Evolutionary conservation across 2,113 vertebrate species (phyloP), one percentile per base, ranked within the genome.

Genomic region (Gallinago paraguaiae): DNA sequence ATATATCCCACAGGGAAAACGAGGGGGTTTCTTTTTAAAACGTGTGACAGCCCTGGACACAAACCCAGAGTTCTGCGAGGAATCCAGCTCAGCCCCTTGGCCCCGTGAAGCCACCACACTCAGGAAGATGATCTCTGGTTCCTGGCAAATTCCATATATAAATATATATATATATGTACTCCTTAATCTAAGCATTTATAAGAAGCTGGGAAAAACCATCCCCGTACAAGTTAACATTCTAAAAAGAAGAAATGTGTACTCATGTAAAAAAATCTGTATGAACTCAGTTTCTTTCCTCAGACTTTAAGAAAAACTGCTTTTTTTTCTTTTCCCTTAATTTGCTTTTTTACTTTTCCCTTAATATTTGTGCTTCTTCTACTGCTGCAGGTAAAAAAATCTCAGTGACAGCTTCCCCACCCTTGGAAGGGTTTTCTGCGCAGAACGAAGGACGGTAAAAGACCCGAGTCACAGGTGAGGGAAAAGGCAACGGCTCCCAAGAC

Each of bases 1-100:
- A 17, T 17, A 10, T 4, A 48, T 17, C 24, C 28, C 35, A 6
- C n/a, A 0, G 7, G 56, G n/a, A 60, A 70, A 60, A 59, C 0
- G 4, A 33, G 24, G 51, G 37, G 65, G 48, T 39, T n/a, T 7
- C 2, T 48, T 68, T 30, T 9, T 2, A 30, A n/a, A 69, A 39
- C n/a, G 4, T 4, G 13, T 14, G 2, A 9, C 8, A 2, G 33
- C 64, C 31, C 68, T 17, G 39, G 19, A 11, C 30, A 28, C 39
- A 27, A 50, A 6, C 27, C 10, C 2, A 3, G 7, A 0, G 27
- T 10, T 10, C 16, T 17, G 48, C 1, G 28, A 28, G 37, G 53
- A 14, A 28, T 13, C 59, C 81, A 46, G 80, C 75, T 17, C 50
- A 2, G 1, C 10, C 77, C 45, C 53, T 6, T 1, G 27, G 13